These are phyloP conservation scores for Lamellibrachia satsuma DNA, from an alignment of 2,888 invertebrate species.

Conservation along the genomic window DNA sequence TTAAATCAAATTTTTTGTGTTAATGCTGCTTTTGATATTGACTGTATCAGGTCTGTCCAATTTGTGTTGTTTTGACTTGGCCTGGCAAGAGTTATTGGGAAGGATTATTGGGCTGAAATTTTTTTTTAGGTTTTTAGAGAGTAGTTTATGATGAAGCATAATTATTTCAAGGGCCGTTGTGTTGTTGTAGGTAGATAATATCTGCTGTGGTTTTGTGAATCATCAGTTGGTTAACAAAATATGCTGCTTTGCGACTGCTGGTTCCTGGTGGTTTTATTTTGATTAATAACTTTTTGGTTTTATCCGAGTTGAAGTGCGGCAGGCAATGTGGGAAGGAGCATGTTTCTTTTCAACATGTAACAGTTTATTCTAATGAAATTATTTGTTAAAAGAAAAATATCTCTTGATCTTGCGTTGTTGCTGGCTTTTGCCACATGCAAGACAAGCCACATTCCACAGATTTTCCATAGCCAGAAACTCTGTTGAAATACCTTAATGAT, in stretches of 20 bases:
- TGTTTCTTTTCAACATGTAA: background rate
- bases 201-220: background rate
- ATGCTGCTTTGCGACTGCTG: background rate
- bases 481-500: background rate
- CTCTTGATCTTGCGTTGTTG: background rate
- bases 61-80: background rate
- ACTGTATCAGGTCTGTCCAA: background rate
- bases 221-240: background rate
- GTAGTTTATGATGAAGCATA: background rate
- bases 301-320: background rate
- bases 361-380: background rate
- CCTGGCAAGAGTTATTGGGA: background rate
- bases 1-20: background rate
- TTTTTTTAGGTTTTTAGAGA: background rate
- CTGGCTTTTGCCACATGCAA: background rate
- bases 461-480: background rate
- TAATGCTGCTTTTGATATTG: background rate
- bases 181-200: background rate
- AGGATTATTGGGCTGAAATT: background rate
- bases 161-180: background rate
- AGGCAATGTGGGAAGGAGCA: background rate
- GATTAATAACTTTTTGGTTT: background rate
- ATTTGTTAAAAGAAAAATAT: background rate
- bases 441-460: background rate
- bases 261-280: background rate